Base-by-base conservation (phyloP, 2,797 vertebrate species). In the Thalassophryne amazonica region DNA sequence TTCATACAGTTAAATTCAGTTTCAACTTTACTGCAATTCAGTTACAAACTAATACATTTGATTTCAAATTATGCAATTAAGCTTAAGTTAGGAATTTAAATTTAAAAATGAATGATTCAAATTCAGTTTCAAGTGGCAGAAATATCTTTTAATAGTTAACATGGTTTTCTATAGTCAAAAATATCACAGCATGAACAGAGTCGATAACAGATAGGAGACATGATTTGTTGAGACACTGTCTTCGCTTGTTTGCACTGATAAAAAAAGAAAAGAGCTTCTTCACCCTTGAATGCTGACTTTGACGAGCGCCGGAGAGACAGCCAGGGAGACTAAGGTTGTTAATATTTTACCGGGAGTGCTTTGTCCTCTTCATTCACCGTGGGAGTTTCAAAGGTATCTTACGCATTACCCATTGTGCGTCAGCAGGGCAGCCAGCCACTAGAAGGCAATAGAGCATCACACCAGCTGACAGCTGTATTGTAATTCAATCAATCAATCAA, bases 301-400 rank as follows among this genome's bases (percentile, higher is more conserved):
- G 33, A 30, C 24, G 15, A 35, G 12, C n/a, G 36, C 5, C 3
- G 4, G 15, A 17, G 14, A n/a, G 54, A 33, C 16, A 17, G 17
- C 22, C 0, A 16, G 15, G 20, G 54, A 62, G 7, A 19, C 16
- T 12, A n/a, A 24, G n/a, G 32, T 35, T 12, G 10, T 51, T 27
- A 27, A 59, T 57, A 56, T 42, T 57, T 34, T 1, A 65, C 30
- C 19, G 9, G 22, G 24, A 25, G 16, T 5, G 17, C 42, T 66
- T 63, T 63, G 37, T 67, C 51, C 45, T 37, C 28, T 54, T 20
- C 31, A 31, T 29, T 35, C 18, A n/a, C 58, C 38, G 8, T 14
- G 21, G 22, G 37, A 20, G 8, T 42, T 36, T 34, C 15, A 28
- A 15, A 43, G 42, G 6, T 7, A 15, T 36, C 16, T 22, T 22